Evolutionary conservation across 2,888 invertebrate species (phyloP).

Genomic region (Ecliptopera silaceata): DNA sequence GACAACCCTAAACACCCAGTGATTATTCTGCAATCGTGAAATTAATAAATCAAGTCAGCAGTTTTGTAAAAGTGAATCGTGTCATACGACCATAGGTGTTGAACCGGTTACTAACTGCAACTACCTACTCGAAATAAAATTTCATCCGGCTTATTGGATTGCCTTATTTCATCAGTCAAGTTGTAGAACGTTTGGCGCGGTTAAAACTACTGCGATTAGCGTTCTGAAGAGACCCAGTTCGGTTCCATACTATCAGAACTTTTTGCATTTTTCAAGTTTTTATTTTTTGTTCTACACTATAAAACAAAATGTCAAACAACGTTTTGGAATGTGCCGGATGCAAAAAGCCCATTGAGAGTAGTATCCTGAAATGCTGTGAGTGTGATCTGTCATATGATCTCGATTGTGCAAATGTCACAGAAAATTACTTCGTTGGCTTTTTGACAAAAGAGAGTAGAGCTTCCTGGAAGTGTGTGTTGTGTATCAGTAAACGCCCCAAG

Average conservation of each 20-base stretch:
- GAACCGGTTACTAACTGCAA: background rate
- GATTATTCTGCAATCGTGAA: background rate
- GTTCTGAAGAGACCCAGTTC: background rate
- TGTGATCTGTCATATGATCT: background rate
- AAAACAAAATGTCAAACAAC: background rate
- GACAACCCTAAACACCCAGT: background rate
- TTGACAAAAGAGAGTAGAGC: background rate
- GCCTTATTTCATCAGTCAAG: background rate
- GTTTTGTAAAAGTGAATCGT: background rate
- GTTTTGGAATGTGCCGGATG: background rate
- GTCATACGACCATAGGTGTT: background rate
- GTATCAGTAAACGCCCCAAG: background rate
- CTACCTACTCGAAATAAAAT: background rate
- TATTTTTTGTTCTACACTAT: background rate
- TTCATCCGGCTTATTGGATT: background rate
- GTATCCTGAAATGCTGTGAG: background rate
- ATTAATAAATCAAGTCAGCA: background rate
- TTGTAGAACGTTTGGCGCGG: background rate
- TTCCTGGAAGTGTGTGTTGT: background rate
- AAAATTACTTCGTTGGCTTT: background rate
- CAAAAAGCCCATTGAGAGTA: background rate
- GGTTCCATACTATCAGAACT: background rate
- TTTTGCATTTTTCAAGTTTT: background rate
- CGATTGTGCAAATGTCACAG: background rate
- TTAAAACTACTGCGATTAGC: background rate